Base-by-base conservation (phyloP, 2,113 vertebrate species). In the Hipposideros armiger region DNA sequence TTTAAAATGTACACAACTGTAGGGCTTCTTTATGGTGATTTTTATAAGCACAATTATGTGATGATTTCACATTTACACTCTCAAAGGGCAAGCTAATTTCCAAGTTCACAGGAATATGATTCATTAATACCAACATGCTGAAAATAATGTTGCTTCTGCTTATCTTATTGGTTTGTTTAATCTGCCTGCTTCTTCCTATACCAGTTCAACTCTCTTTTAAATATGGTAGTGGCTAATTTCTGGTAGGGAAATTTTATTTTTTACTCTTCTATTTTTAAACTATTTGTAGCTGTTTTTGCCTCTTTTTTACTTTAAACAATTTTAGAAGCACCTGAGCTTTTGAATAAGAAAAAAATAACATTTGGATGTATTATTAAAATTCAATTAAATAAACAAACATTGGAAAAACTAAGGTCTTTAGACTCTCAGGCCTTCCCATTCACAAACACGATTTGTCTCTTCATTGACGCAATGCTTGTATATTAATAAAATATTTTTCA, bases 331-430 rank as follows among this genome's bases (percentile, higher is more conserved):
- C 8, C 15, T 70, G 32, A 82, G 11, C 11, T 92, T 80, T 81
- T 80, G 7, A 80, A 83, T 66, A 88, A 66, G 24, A 69, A 58
- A 28, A 90, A 94, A 84, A 22, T 24, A n/a, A 90, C 45, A 87
- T 70, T 94, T 47, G 32, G 90, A 22, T 81, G 58, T 80, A 76
- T 84, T 85, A 62, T 14, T 93, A 30, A 82, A 82, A 62, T 77
- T 81, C 81, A 88, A 40, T 90, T 62, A 95, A 42, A 10, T 52
- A 69, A 80, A 28, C 69, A 92, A 83, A 78, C 74, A 95, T 74
- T 80, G 15, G 26, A 60, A 90, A 40, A 83, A 74, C 24, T 26
- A 32, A 94, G 40, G 74, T 64, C 20, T 86, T 92, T 74, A 50
- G 52, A 40, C 32, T 78, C 84, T 67, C 20, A 26, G 47, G 3